A percentile compares a stretch with the other conserved stretches of the same genome.
These are phyloP conservation scores for Corythornis leucogaster DNA, from an alignment of 2,797 vertebrate genomes.

Conservation along the genomic window DNA sequence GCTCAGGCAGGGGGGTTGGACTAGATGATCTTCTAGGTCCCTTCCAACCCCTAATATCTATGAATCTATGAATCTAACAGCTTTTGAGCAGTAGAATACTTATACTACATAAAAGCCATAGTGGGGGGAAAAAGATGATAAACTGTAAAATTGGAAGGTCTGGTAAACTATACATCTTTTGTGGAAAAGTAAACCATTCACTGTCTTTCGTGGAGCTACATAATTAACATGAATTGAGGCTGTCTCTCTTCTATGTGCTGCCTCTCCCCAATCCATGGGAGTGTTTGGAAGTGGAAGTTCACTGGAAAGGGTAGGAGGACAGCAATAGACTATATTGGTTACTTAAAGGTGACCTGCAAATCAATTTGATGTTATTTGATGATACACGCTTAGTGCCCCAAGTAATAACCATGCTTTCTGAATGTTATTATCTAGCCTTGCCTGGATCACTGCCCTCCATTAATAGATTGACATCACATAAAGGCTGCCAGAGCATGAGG, in stretches of 20 bases:
- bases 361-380: background rate
- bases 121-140: fast-evolving
- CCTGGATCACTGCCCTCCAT: background rate
- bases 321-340: background rate
- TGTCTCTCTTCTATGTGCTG: background rate
- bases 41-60: too few species aligned
- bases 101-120: background rate
- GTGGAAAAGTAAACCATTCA: background rate
- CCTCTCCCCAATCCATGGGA: background rate
- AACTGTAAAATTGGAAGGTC: background rate
- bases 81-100: background rate
- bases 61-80: background rate
- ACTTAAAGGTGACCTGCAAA: slow-evolving; percentile 23
- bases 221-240: background rate
- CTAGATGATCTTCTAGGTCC: too few species aligned
- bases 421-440: background rate
- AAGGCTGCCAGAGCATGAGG: background rate
- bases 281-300: background rate
- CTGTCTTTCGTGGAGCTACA: background rate
- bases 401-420: background rate
- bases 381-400: background rate
- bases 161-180: background rate
- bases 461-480: background rate
- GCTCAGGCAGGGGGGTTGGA: background rate
- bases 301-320: background rate